Evolutionary conservation across 2,888 invertebrate genomes (phyloP), one percentile per base, ranked within the genome.

Genomic region (Xylophagus ater): DNA sequence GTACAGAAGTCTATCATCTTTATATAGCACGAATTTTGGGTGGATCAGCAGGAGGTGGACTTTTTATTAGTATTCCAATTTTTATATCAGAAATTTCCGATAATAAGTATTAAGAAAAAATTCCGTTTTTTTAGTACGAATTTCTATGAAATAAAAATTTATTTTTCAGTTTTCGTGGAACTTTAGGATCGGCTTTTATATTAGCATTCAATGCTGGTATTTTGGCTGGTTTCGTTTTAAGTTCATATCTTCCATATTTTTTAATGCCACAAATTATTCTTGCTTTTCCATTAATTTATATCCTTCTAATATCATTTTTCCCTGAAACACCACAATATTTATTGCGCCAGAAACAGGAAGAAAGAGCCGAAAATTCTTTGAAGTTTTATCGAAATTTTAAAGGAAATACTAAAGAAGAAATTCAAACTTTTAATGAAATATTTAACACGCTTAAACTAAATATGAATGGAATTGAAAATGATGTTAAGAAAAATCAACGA

Each of bases 291-390:
- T 42, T 59, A 3, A 26, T 53, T 1, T 63, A 56, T 26, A 48
- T 56, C 4, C 3, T 46, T 4, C 42, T 53, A 1, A 50, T 53
- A 32, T 41, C 44, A 1, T 48, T 51, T 28, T 47, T 60, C 9
- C 60, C 59, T 3, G 63, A 63, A 41, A 61, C 62, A 3, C 55
- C 60, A 2, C 56, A 55, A 1, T 51, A 53, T 48, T 45, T 61
- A 0, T 15, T 63, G 3, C 46, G 48, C 5, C 48, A 44, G 1
- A 51, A 47, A 13, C 47, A 49, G 4, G 25, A 43, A 1, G 14
- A 38, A 4, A 51, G 49, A 1, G 63, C 62, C 0, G 55, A 60
- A 35, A 42, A 41, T 3, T 55, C 64, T 0, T 53, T 53, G 3
- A 47, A 48, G 24, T 62, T 56, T 39, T 61, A 62, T 29, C 50